A percentile compares a stretch with the other conserved stretches of the same genome.
phyloP scores from a whole-genome alignment of 2,888 invertebrate species.

The Scelioninae gen. 2 region DNA sequence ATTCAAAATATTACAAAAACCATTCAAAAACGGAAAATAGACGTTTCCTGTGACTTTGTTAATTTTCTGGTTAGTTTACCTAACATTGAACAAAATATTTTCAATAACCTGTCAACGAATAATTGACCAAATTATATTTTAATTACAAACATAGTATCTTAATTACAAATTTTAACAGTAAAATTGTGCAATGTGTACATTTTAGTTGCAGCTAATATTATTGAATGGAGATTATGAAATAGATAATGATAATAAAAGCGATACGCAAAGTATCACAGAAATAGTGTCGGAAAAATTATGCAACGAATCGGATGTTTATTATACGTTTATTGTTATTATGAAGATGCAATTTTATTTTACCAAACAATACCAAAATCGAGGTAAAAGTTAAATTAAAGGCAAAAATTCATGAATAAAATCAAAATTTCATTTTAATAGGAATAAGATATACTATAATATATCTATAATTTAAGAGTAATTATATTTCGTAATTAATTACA shows the following conservation, averaged over 20 bases:
- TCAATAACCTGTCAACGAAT: no score
- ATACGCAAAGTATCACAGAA: slow-evolving; percentile 62
- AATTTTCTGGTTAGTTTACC: slow-evolving; percentile 67
- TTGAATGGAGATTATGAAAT: slow-evolving; percentile 65
- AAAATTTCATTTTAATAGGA: neutral
- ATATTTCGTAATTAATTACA: no score
- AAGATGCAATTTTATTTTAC: slow-evolving; percentile 81
- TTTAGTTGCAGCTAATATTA: slow-evolving; percentile 66
- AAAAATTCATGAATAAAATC: neutral
- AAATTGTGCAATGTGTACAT: neutral
- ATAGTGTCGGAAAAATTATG: slow-evolving; percentile 67
- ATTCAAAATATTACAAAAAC: slow-evolving; percentile 64
- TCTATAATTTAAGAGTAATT: no score
- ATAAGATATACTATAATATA: neutral
- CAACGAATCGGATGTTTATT: slow-evolving; percentile 70
- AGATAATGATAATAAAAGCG: slow-evolving; percentile 60
- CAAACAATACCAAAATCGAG: slow-evolving; percentile 77
- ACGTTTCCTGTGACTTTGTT: slow-evolving; percentile 66
- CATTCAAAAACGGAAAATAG: slow-evolving; percentile 63
- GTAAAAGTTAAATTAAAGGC: slow-evolving; percentile 62
- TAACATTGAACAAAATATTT: no score
- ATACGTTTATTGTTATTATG: slow-evolving; percentile 78
- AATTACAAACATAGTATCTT: no score
- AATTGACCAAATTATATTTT: no score
- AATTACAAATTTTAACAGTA: no score